phyloP scores from a whole-genome alignment of 2,888 invertebrate genomes.

The Brenthis daphne region DNA sequence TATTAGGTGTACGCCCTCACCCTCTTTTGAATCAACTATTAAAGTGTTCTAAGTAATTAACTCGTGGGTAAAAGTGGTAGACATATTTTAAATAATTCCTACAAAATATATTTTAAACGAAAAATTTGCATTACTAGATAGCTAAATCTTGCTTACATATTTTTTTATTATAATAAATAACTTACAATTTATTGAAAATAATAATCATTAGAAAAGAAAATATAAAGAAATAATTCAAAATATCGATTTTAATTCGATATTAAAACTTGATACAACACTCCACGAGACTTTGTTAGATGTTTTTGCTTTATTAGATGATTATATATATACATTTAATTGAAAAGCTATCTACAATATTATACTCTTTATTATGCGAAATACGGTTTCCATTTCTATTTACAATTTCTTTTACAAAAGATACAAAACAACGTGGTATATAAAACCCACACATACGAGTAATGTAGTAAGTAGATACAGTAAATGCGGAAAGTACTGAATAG shows the following conservation, averaged over 20 bases:
- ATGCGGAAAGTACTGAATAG: constrained; percentile 21
- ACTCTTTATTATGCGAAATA: not conserved
- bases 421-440: constrained; percentile 1
- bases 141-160: no score
- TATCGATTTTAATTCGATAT: no score
- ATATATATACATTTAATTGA: not conserved
- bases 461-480: not conserved
- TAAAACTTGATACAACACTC: not conserved
- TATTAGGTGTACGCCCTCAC: not conserved
- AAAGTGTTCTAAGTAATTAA: constrained; percentile 2
- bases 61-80: not conserved
- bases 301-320: no score
- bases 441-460: not conserved
- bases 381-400: not conserved
- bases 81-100: not conserved
- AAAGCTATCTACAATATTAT: not conserved
- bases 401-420: constrained; percentile 13
- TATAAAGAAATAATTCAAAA: no score
- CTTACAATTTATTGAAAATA: no score
- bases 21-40: not conserved
- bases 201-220: no score
- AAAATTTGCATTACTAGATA: no score
- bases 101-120: no score
- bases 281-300: not conserved
- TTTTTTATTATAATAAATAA: no score